Evolutionary conservation across 2,797 vertebrate genomes (phyloP).

Genomic region (Sebastes trivittatus): DNA sequence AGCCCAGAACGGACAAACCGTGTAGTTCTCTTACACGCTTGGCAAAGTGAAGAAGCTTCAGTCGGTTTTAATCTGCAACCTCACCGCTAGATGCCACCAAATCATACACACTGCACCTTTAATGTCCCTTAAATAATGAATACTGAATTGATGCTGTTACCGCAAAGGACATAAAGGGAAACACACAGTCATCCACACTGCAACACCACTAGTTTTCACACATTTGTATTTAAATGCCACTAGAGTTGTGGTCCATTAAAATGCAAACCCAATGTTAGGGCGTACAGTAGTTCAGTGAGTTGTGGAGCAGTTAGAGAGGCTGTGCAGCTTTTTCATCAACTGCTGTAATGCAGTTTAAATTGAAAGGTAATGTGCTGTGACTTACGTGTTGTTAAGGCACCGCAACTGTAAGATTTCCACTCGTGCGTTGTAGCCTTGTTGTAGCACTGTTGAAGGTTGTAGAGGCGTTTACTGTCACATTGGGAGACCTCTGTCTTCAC

Average conservation of each 20-base stretch:
- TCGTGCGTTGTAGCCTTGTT: background rate
- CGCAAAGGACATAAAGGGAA: background rate
- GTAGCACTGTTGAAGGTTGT: background rate
- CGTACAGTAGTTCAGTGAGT: background rate
- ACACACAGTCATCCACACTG: background rate
- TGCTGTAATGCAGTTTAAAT: conserved; percentile 9
- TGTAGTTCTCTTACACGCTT: background rate
- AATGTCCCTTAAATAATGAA: background rate
- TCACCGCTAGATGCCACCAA: too few relatives aligned
- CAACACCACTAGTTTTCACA: background rate
- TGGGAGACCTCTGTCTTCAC: background rate
- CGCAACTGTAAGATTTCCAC: background rate
- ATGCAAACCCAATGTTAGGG: background rate
- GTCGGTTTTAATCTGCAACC: too few relatives aligned
- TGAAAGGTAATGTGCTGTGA: conserved; percentile 32
- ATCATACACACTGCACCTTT: background rate
- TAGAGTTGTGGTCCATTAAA: background rate
- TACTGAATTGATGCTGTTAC: background rate
- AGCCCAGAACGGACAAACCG: background rate
- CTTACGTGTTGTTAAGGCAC: background rate
- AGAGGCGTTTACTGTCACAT: background rate
- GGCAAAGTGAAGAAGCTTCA: background rate
- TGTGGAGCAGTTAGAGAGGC: background rate
- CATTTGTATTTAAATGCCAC: background rate
- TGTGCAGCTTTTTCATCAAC: conserved; percentile 24